phyloP scores from a whole-genome alignment of 2,113 vertebrate genomes.

The Seriola dumerili region DNA sequence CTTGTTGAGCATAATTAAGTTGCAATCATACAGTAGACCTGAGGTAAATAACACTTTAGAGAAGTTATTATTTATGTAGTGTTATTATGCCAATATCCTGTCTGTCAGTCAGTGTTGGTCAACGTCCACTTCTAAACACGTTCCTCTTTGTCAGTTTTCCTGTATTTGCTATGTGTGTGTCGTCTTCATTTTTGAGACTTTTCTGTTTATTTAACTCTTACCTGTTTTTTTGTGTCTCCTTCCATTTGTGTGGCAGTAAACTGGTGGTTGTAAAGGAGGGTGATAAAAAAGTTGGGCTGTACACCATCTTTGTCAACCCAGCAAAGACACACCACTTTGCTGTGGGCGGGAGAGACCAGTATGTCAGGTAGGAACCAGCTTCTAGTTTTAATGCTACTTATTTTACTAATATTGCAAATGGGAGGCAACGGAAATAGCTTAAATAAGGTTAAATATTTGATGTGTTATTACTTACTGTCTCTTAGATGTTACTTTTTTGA shows the following conservation, averaged over 20 bases:
- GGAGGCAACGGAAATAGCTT: not conserved
- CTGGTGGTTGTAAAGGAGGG: slow-evolving; percentile 96
- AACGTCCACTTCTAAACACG: not conserved
- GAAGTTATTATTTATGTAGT: not conserved
- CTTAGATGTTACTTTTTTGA: not conserved
- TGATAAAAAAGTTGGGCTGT: slow-evolving; percentile 96
- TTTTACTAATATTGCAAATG: not conserved
- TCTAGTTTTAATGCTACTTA: not conserved
- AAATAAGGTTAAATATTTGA: not conserved
- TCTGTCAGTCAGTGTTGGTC: not conserved
- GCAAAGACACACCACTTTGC: slow-evolving; percentile 95
- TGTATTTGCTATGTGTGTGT: not conserved
- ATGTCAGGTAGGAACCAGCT: slow-evolving; percentile 87
- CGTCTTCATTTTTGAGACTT: not conserved
- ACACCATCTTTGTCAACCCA: slow-evolving; percentile 96
- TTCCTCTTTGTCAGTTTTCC: not conserved
- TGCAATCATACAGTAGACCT: not conserved
- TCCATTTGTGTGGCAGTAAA: slow-evolving; percentile 85
- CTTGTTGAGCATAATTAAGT: not conserved
- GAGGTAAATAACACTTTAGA: too few species aligned
- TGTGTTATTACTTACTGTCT: not conserved
- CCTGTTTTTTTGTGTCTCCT: slow-evolving; percentile 21
- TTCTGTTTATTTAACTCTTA: not conserved
- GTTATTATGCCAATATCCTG: not conserved
- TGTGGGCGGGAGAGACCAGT: slow-evolving; percentile 95